Percentiles rank a stretch among this genome's conserved stretches.
These are phyloP conservation scores for Andrena minutula DNA, from an alignment of 2,888 invertebrate genomes.

Conservation along the genomic window DNA sequence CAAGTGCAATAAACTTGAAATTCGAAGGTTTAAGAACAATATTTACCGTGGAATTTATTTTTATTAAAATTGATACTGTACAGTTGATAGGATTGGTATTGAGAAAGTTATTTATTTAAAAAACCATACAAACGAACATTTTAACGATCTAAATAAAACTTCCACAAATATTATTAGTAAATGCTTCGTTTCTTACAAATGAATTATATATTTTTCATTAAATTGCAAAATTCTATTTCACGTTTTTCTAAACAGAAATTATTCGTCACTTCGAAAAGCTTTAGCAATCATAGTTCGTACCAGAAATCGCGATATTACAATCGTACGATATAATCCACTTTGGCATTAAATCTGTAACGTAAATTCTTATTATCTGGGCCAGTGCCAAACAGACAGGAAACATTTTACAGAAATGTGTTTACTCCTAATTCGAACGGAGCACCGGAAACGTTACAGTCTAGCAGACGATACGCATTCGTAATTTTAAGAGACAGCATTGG, in stretches of 20 bases:
- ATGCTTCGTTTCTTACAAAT: not conserved
- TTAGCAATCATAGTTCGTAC: too few species aligned
- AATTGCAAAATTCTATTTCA: not conserved
- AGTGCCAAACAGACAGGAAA: not conserved
- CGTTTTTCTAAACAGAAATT: too few species aligned
- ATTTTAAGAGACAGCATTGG: slow-evolving; percentile 57
- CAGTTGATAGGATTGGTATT: not conserved
- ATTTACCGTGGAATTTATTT: too few species aligned
- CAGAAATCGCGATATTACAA: too few species aligned
- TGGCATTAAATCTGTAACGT: too few species aligned
- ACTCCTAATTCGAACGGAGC: not conserved
- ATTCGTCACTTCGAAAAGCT: too few species aligned
- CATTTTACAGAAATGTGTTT: not conserved
- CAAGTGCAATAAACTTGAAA: too few species aligned
- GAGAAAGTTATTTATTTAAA: not conserved
- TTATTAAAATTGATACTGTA: too few species aligned
- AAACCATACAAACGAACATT: not conserved
- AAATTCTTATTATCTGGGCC: too few species aligned
- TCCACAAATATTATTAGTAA: not conserved
- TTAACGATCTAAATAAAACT: not conserved
- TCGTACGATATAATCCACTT: too few species aligned
- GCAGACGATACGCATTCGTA: slow-evolving; percentile 16
- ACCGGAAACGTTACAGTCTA: slow-evolving; percentile 24
- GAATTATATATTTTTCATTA: not conserved
- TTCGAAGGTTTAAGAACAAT: too few species aligned